These are phyloP conservation scores for Eupeodes luniger DNA, from an alignment of 2,888 invertebrate genomes.

Conservation along the genomic window DNA sequence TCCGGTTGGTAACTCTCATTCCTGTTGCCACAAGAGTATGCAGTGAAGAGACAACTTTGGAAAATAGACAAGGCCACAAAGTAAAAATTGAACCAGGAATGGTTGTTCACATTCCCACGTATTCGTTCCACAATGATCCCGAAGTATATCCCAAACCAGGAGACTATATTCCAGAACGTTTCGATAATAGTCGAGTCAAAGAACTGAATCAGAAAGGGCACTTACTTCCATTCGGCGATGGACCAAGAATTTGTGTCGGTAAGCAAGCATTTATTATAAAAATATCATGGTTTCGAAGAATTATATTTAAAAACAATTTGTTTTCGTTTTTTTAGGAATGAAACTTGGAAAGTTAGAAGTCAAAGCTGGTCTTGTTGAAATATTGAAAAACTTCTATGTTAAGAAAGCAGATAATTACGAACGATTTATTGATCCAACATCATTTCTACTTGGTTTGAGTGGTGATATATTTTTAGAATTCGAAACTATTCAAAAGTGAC, in stretches of 20 bases:
- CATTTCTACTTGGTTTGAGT: constrained; percentile 78
- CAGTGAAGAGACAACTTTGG: constrained; percentile 77
- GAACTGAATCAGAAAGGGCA: constrained; percentile 78
- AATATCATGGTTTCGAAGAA: not conserved
- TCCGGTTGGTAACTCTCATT: constrained; percentile 79
- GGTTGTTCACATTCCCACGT: constrained; percentile 81
- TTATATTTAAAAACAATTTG: no score
- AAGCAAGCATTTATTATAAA: not conserved
- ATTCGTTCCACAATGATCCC: constrained; percentile 81
- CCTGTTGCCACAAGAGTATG: constrained; percentile 79
- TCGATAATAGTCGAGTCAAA: constrained; percentile 79
- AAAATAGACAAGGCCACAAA: constrained; percentile 55
- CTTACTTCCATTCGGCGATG: constrained; percentile 82
- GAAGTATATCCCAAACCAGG: constrained; percentile 79
- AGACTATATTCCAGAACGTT: constrained; percentile 80
- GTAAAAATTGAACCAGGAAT: constrained; percentile 79
- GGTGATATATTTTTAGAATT: constrained; percentile 79
- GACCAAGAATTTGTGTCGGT: constrained; percentile 82
- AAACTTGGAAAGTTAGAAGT: constrained; percentile 78
- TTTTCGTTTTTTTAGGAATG: constrained; percentile 76
- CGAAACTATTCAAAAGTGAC: constrained; percentile 38
- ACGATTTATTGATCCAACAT: constrained; percentile 69
- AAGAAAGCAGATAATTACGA: constrained; percentile 3
- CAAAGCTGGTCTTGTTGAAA: constrained; percentile 78
- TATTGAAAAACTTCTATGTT: constrained; percentile 78